Percentiles rank a stretch among this genome's conserved stretches.
These are phyloP conservation scores for Rynchops niger DNA, from an alignment of 2,113 vertebrate species.

Conservation along the genomic window DNA sequence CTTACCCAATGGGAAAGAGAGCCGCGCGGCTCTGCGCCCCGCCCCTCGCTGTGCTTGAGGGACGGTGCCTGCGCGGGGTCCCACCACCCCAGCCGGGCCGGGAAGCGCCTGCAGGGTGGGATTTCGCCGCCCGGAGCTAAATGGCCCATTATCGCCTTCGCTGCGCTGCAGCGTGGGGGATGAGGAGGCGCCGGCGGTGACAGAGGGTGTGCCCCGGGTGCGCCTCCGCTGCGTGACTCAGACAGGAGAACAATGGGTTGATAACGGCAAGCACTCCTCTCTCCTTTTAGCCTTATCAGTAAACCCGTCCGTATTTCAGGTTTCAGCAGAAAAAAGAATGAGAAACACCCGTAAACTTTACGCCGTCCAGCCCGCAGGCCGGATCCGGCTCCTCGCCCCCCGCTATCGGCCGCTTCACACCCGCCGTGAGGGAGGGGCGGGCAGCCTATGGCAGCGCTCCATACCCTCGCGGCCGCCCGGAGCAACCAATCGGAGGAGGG, in stretches of 20 bases:
- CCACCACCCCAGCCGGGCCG: background rate
- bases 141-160: background rate
- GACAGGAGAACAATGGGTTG: background rate
- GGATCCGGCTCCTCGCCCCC: accelerated
- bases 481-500: background rate
- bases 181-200: background rate
- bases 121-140: background rate
- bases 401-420: background rate
- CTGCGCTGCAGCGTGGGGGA: accelerated
- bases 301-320: accelerated
- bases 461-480: accelerated
- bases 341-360: accelerated
- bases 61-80: accelerated
- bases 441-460: background rate
- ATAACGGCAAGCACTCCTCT: background rate
- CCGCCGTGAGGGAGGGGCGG: too few species aligned
- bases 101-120: background rate
- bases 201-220: background rate
- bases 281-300: background rate
- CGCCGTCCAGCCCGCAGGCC: accelerated
- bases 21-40: too few species aligned
- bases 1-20: background rate
- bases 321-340: accelerated
- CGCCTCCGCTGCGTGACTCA: background rate
- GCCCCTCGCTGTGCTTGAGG: too few species aligned